A percentile compares a stretch with the other conserved stretches of the same genome.
These are phyloP conservation scores for Colius striatus DNA, from an alignment of 2,113 vertebrate species.

Conservation along the genomic window DNA sequence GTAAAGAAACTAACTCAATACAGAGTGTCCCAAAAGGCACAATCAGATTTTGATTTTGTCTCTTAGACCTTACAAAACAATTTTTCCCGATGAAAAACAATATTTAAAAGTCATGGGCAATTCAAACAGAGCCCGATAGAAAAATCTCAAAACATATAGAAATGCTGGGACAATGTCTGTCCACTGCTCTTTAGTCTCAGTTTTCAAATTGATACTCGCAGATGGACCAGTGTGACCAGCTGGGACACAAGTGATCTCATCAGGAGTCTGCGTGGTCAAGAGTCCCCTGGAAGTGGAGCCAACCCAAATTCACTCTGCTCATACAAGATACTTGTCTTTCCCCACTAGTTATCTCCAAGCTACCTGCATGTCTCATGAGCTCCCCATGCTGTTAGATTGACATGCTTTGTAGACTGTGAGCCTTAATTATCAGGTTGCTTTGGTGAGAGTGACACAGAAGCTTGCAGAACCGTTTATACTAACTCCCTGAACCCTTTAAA, in stretches of 20 bases:
- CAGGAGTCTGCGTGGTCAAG: not conserved
- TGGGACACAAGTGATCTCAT: not conserved
- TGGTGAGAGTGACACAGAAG: not conserved
- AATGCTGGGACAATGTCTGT: not conserved
- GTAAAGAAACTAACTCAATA: not conserved
- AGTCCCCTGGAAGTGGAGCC: not conserved
- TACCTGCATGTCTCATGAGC: not conserved
- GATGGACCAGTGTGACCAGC: not conserved
- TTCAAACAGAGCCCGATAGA: not conserved
- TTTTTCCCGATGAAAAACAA: not conserved
- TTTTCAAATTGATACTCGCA: not conserved
- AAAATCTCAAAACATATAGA: not conserved
- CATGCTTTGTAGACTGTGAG: not conserved
- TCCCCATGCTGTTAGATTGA: not conserved
- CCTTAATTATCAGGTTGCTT: not conserved
- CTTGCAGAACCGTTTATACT: not conserved
- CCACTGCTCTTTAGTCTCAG: not conserved
- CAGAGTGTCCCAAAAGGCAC: not conserved
- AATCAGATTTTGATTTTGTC: not conserved
- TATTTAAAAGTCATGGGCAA: not conserved
- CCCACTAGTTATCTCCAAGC: rapidly evolving
- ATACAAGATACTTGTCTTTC: not conserved
- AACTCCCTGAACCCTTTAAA: not conserved
- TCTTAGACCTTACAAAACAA: not conserved
- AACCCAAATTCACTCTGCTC: not conserved